phyloP scores from a whole-genome alignment of 2,888 invertebrate species.

The Dryobotodes eremita region DNA sequence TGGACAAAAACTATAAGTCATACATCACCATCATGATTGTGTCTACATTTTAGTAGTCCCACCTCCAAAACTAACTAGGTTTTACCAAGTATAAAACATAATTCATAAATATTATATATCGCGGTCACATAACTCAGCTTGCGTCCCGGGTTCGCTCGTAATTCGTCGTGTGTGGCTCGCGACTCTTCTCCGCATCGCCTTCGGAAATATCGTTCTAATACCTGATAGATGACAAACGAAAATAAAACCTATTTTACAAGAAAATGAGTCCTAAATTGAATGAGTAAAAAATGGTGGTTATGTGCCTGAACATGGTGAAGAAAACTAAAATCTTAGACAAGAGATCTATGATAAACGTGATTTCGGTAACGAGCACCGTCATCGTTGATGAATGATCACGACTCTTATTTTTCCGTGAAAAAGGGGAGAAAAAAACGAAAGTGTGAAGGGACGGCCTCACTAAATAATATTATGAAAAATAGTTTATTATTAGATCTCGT shows the following conservation, averaged over 20 bases:
- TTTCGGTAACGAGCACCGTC: conserved; percentile 88
- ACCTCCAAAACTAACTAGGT: conserved; percentile 71
- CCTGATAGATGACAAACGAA: conserved; percentile 65
- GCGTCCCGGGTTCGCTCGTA: conserved; percentile 86
- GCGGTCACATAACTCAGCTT: conserved; percentile 85
- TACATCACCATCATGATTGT: conserved; percentile 44
- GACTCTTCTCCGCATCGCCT: conserved; percentile 81
- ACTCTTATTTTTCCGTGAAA: conserved; percentile 85
- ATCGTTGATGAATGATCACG: conserved; percentile 85
- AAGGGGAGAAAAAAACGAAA: conserved; percentile 82
- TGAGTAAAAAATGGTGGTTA: conserved; percentile 61
- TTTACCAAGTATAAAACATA: conserved; percentile 81
- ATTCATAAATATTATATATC: conserved; percentile 87
- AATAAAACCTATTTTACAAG: conserved; percentile 64
- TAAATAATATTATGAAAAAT: conserved; percentile 89
- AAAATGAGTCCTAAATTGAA: conserved; percentile 69
- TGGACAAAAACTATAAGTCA: conserved; percentile 8
- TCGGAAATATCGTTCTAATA: conserved; percentile 77
- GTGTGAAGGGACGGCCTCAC: conserved; percentile 82
- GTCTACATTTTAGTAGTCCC: conserved; percentile 43
- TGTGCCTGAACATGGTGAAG: conserved; percentile 62
- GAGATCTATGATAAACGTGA: conserved; percentile 90
- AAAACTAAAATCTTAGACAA: conserved; percentile 87
- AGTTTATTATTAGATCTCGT: conserved; percentile 89
- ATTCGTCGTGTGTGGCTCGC: conserved; percentile 90